Conservation (phyloP, 1,140 invertebrate species). For the Apolygus lucorum region DNA sequence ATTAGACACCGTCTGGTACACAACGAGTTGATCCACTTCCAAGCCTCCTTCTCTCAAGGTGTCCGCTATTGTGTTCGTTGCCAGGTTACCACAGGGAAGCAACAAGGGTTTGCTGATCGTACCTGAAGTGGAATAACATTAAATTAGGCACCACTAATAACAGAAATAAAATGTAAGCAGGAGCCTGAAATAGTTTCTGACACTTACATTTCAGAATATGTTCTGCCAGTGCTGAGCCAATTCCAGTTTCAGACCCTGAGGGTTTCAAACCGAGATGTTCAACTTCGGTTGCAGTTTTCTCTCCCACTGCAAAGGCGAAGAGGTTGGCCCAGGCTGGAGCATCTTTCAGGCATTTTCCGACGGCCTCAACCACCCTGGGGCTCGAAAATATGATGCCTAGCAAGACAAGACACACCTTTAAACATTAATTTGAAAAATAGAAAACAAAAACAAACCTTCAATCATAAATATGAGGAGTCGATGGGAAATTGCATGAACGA, state of each 20-base stretch:
- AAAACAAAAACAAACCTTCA: too few species aligned
- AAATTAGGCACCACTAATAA: neutral
- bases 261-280: neutral
- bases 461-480: neutral
- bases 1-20: neutral
- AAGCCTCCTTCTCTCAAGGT: neutral
- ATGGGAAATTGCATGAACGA: neutral
- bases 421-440: too few species aligned
- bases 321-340: neutral
- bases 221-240: neutral
- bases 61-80: neutral
- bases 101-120: neutral
- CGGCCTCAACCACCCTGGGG: neutral
- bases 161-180: neutral
- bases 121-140: neutral
- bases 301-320: neutral
- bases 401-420: too few species aligned
- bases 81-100: neutral
- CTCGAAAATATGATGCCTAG: constrained; percentile 11
- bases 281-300: constrained; percentile 10
- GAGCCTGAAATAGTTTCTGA: too few species aligned
- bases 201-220: neutral
- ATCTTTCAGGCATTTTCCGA: neutral
- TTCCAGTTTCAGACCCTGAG: neutral
- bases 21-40: neutral